Evolutionary conservation across 2,113 vertebrate species (phyloP).

Genomic region (Pheucticus melanocephalus): DNA sequence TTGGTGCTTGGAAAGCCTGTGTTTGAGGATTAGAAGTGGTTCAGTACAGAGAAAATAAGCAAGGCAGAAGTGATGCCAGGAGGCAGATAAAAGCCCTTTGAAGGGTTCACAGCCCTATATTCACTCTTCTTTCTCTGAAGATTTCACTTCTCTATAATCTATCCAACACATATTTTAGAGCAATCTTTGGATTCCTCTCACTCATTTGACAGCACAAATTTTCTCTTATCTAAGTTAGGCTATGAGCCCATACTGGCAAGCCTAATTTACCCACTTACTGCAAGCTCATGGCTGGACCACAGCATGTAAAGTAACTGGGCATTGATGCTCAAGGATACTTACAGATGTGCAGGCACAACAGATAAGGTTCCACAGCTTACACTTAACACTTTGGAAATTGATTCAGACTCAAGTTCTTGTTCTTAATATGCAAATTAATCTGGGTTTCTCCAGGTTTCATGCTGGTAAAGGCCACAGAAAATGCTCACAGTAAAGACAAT

Average conservation of each 20-base stretch:
- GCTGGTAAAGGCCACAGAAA: background rate
- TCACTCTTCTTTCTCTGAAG: background rate
- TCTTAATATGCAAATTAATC: background rate
- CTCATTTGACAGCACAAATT: background rate
- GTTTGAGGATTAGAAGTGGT: background rate
- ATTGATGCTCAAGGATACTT: background rate
- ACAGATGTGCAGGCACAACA: background rate
- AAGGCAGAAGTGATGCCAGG: background rate
- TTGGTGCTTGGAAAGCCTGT: background rate
- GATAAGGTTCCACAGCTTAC: background rate
- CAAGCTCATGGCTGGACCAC: background rate
- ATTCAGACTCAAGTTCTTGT: background rate
- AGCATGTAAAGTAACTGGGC: background rate
- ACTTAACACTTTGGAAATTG: background rate
- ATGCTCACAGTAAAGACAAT: background rate
- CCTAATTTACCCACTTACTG: background rate
- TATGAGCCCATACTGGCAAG: background rate
- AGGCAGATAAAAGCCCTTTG: background rate
- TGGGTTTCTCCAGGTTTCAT: background rate
- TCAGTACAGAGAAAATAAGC: background rate
- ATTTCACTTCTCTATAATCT: background rate
- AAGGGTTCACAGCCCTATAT: background rate
- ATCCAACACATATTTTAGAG: background rate
- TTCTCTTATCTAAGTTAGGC: background rate
- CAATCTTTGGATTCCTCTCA: background rate